These are phyloP conservation scores for Sphaerophoria rueppellii DNA, from an alignment of 2,888 invertebrate genomes.

Conservation along the genomic window DNA sequence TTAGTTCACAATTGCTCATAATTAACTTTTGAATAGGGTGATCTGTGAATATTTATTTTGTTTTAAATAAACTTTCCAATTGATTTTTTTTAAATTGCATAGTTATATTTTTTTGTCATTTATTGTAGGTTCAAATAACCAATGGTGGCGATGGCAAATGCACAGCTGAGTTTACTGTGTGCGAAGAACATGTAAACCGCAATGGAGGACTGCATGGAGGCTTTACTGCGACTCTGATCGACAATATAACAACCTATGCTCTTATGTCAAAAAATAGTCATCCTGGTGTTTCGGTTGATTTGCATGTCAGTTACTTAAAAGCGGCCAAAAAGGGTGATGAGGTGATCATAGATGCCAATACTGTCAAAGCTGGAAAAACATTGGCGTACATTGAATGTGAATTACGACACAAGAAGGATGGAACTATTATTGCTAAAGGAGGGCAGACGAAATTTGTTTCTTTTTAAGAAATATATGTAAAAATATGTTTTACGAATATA, in stretches of 20 bases:
- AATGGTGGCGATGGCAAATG: constrained; percentile 88
- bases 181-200: constrained; percentile 88
- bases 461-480: constrained; percentile 30
- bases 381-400: constrained; percentile 92
- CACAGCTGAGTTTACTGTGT: constrained; percentile 89
- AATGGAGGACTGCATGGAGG: constrained; percentile 93
- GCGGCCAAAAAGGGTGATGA: constrained; percentile 90
- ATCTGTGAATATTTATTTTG: too few species aligned
- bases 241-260: constrained; percentile 90
- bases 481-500: too few species aligned
- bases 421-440: constrained; percentile 90
- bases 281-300: constrained; percentile 91
- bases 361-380: constrained; percentile 89
- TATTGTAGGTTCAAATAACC: constrained; percentile 82
- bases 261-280: constrained; percentile 86
- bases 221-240: constrained; percentile 89
- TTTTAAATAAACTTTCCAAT: too few species aligned
- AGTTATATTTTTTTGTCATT: background rate
- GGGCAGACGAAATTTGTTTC: constrained; percentile 91
- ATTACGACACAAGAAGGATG: constrained; percentile 88
- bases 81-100: background rate
- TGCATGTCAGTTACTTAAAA: constrained; percentile 91
- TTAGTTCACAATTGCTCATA: too few species aligned
- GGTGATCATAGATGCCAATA: constrained; percentile 90
- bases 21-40: too few species aligned